phyloP scores from a whole-genome alignment of 23 tunicate genomes.

The Phallusia fumigata region DNA sequence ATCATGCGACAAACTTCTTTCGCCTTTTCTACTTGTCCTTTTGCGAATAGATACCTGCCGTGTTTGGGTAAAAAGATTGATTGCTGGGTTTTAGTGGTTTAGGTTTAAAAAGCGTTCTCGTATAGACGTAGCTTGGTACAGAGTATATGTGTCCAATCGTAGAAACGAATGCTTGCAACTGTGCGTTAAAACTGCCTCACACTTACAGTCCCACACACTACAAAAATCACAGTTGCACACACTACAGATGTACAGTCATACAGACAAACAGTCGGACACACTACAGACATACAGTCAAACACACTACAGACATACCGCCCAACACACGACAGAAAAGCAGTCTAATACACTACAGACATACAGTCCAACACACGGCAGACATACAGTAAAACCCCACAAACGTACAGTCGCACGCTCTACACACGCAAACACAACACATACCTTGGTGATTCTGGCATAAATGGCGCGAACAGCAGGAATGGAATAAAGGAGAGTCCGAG shows the following conservation, averaged over 20 bases:
- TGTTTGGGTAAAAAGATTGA: too few relatives aligned
- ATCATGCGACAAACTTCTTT: slow-evolving; percentile 46
- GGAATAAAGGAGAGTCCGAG: slow-evolving; percentile 55
- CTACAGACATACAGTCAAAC: not conserved
- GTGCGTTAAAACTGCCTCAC: too few relatives aligned
- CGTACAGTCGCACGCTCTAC: not conserved
- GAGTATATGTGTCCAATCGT: too few relatives aligned
- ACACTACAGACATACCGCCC: not conserved
- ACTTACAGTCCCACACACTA: too few relatives aligned
- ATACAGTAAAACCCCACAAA: not conserved
- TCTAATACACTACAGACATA: not conserved
- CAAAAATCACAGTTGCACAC: not conserved
- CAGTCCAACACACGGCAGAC: not conserved
- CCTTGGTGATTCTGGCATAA: slow-evolving; percentile 84
- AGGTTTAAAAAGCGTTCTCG: too few relatives aligned
- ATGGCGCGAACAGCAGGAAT: slow-evolving; percentile 39
- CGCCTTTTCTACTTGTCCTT: slow-evolving; percentile 35
- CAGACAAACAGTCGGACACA: not conserved
- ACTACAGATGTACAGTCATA: not conserved
- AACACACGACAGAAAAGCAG: not conserved
- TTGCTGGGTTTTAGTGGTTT: too few relatives aligned
- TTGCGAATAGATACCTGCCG: slow-evolving; percentile 44
- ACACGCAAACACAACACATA: not conserved
- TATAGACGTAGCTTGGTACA: too few relatives aligned
- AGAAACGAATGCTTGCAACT: too few relatives aligned